These are phyloP conservation scores for Drosophila repleta DNA, from an alignment of 1,140 invertebrate genomes.

Conservation along the genomic window DNA sequence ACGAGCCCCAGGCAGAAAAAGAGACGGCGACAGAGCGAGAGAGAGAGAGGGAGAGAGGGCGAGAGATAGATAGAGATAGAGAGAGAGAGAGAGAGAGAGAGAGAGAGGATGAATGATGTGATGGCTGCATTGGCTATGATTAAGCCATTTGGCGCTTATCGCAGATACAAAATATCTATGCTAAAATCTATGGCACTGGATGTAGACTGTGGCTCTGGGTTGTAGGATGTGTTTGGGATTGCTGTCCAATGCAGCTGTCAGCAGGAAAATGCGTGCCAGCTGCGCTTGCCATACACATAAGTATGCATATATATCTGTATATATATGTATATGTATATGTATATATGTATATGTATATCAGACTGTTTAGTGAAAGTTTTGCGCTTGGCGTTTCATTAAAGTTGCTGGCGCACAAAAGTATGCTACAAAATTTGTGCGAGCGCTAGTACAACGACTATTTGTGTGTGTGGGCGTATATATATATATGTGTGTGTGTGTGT, in stretches of 20 bases:
- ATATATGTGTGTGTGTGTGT: slow-evolving; percentile 7
- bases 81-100: background rate
- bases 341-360: slow-evolving; percentile 61
- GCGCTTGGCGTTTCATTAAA: slow-evolving; percentile 76
- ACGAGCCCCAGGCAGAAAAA: background rate
- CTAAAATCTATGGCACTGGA: slow-evolving; percentile 21
- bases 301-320: too few species aligned
- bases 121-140: slow-evolving; percentile 48
- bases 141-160: slow-evolving; percentile 65
- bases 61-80: background rate
- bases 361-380: slow-evolving; percentile 74
- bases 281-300: slow-evolving; percentile 1
- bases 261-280: slow-evolving; percentile 51
- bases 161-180: slow-evolving; percentile 54
- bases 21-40: background rate
- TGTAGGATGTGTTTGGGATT: slow-evolving; percentile 18
- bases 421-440: slow-evolving; percentile 63
- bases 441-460: too few species aligned
- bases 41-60: background rate
- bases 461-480: background rate
- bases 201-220: slow-evolving; percentile 4
- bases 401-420: slow-evolving; percentile 70
- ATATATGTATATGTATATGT: slow-evolving; percentile 36
- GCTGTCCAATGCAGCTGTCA: slow-evolving; percentile 56
- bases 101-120: background rate